A percentile compares a stretch with the other conserved stretches of the same genome.
phyloP scores from a whole-genome alignment of 2,113 vertebrate species.

The Oreochromis niloticus region DNA sequence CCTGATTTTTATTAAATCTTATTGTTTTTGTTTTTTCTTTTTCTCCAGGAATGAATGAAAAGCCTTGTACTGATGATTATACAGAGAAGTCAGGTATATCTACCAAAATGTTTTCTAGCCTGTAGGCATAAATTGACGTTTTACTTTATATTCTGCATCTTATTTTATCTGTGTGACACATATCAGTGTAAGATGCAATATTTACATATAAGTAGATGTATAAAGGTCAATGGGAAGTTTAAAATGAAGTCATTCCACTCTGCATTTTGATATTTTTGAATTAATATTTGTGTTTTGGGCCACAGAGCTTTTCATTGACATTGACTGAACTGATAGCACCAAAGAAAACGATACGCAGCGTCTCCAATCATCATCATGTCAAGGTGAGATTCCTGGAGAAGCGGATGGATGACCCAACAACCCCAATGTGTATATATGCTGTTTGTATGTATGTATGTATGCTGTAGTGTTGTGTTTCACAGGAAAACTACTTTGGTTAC shows the following conservation, averaged over 20 bases:
- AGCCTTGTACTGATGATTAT: background rate
- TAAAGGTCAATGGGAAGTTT: background rate
- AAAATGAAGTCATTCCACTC: background rate
- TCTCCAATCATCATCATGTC: background rate
- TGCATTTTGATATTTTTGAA: background rate
- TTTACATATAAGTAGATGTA: background rate
- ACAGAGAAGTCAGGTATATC: background rate
- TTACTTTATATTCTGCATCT: background rate
- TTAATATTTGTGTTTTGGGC: background rate
- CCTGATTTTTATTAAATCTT: background rate
- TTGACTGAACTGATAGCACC: background rate
- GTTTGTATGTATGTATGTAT: background rate
- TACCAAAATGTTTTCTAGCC: background rate
- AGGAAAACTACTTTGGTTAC: background rate
- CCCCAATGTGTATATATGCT: background rate
- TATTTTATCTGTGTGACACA: background rate
- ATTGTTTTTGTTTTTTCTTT: background rate
- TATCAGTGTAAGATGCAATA: background rate
- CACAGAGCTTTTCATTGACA: background rate
- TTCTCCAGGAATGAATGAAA: background rate
- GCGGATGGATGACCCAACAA: background rate
- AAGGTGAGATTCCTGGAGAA: background rate
- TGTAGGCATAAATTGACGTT: background rate
- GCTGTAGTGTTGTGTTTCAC: background rate
- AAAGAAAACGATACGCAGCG: fast-evolving